Evolutionary conservation across 2,113 vertebrate genomes (phyloP), one percentile per base, ranked within the genome.

Genomic region (Azemiops feae): DNA sequence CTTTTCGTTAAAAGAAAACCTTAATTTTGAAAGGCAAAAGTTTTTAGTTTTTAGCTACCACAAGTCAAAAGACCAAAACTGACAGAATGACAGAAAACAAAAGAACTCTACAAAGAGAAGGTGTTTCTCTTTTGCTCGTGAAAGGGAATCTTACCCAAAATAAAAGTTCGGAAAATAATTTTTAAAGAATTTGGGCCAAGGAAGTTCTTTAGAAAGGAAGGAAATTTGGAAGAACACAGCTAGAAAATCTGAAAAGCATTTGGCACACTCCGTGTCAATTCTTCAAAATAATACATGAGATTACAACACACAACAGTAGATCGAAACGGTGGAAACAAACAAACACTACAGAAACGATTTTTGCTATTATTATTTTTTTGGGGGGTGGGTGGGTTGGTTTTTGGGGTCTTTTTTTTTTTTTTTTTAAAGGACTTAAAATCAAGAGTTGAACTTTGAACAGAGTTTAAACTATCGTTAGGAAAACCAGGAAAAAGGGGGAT

Each of bases 391-490:
- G 47, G 47, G 95, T 96, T 96, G 93, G 97, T 95, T 95, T 97
- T 96, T 96, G 96, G 95, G 96, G 94, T 95, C 96, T 96, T 97
- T 97, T 97, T 97, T 92, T 64, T 97, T 92, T 64, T 34, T 39
- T 92, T 96, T 95, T 97, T 97, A 97, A 97, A 97, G 96, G 98
- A 96, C 95, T 98, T 95, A 97, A 98, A 90, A 96, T 98, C 96
- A 97, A 97, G 34, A 81, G 69, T 22, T 81, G 69, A 81, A 81
- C n/a, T 39, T 81, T 20, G 6, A 64, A 81, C 69, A 9, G 94
- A 96, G 94, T 97, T 96, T 96, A 97, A 97, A 96, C 97, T 97
- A 96, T 93, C 96, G 97, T 98, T 97, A 97, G 91, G 95, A 91
- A 92, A 60, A 87, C 12, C 0, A 18, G 45, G 25, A 30, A 22